phyloP scores from a whole-genome alignment of 2,888 invertebrate species.

The Nineta flava region DNA sequence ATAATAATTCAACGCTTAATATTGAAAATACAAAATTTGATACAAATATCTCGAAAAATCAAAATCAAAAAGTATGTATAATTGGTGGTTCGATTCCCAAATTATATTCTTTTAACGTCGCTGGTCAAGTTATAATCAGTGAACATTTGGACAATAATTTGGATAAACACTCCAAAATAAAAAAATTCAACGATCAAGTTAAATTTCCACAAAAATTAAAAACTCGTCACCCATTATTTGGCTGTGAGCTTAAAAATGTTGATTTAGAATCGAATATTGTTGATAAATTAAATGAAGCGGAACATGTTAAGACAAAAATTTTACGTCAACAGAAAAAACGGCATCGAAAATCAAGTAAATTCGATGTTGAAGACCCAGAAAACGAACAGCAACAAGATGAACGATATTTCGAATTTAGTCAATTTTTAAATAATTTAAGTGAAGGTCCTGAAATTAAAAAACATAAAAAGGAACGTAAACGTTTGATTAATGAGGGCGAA shows the following conservation, averaged over 20 bases:
- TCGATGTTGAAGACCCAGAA: not conserved
- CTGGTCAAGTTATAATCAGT: not conserved
- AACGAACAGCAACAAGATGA: not conserved
- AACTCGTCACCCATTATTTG: not conserved
- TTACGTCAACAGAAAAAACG: not conserved
- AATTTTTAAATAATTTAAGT: not conserved
- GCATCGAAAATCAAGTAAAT: not conserved
- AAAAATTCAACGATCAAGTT: not conserved
- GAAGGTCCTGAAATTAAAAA: not conserved
- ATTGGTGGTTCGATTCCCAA: not conserved
- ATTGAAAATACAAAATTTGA: not conserved
- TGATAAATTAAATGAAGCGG: not conserved
- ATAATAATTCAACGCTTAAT: not conserved
- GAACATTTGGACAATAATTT: not conserved
- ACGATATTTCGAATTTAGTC: not conserved
- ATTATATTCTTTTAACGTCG: not conserved
- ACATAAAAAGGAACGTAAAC: not conserved
- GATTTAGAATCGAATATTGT: not conserved
- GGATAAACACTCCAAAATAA: not conserved
- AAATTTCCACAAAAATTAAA: not conserved
- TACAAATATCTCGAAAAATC: not conserved
- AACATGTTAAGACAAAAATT: not conserved
- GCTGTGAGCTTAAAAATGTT: not conserved
- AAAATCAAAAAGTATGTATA: not conserved
- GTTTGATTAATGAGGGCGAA: not conserved